phyloP scores from a whole-genome alignment of 2,797 vertebrate species.

The Pteronotus mesoamericanus region DNA sequence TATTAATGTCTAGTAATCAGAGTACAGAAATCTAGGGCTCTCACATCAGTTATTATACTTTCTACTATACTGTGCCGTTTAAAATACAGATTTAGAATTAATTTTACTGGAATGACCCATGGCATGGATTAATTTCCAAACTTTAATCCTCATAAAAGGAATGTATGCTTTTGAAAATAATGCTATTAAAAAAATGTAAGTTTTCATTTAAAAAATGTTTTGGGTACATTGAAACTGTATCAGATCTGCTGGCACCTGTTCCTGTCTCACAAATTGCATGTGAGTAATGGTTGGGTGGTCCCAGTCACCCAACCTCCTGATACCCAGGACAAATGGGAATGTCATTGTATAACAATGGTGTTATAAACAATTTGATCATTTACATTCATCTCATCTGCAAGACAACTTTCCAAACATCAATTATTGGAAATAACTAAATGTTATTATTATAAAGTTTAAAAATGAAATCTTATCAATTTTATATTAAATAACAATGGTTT shows the following conservation, averaged over 20 bases:
- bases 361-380: neutral
- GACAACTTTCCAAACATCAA: neutral
- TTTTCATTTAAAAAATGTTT: neutral
- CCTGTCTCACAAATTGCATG: neutral
- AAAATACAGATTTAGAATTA: neutral
- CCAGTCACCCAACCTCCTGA: neutral
- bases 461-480: slow-evolving; percentile 35
- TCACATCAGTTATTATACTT: neutral
- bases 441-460: neutral
- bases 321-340: neutral
- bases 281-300: neutral
- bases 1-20: neutral
- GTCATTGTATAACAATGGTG: neutral
- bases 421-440: neutral
- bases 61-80: neutral
- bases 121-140: neutral
- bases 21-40: neutral
- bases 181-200: neutral
- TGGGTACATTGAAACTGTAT: neutral
- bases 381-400: neutral
- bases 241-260: neutral
- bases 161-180: neutral
- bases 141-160: neutral
- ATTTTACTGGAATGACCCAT: neutral
- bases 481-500: neutral